A percentile compares a stretch with the other conserved stretches of the same genome.
These are phyloP conservation scores for Eucidaris tribuloides DNA, from an alignment of 35 echinoderm and acorn worm species.

Conservation along the genomic window DNA sequence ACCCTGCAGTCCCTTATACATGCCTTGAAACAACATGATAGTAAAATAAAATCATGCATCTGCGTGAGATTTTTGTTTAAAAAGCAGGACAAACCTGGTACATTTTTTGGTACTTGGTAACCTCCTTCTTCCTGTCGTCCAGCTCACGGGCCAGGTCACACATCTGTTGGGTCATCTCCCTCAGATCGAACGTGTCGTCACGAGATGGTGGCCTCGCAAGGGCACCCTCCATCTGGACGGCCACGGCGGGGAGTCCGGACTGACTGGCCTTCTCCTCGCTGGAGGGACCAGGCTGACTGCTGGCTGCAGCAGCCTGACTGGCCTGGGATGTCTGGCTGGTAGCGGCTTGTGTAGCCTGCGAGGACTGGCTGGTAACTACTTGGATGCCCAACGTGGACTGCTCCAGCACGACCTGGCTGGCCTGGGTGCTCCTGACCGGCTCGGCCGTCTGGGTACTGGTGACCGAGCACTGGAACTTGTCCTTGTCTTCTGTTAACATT, in stretches of 20 bases:
- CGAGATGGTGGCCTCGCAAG: conserved; percentile 9
- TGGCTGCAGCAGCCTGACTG: background rate
- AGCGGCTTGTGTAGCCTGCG: background rate
- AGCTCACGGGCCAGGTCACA: conserved; percentile 59
- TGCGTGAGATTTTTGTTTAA: no score
- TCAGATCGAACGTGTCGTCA: conserved; percentile 78
- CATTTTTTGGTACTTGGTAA: conserved; percentile 40
- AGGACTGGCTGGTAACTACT: conserved; percentile 14
- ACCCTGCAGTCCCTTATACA: no score
- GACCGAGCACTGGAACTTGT: no score
- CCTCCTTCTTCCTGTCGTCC: conserved; percentile 50
- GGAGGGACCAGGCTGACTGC: background rate
- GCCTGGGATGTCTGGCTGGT: background rate
- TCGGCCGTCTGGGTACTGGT: background rate
- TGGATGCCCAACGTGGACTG: background rate
- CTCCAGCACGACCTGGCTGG: background rate
- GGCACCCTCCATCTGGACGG: background rate
- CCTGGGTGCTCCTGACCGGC: background rate
- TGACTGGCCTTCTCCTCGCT: conserved; percentile 29
- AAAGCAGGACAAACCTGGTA: conserved; percentile 65
- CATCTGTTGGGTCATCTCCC: conserved; percentile 71
- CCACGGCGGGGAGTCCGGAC: conserved; percentile 45
- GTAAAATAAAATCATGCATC: no score
- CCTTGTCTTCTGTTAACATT: no score
- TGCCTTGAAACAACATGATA: no score